Conservation (phyloP, 2,888 invertebrate species). For the Brachyptera risi region DNA sequence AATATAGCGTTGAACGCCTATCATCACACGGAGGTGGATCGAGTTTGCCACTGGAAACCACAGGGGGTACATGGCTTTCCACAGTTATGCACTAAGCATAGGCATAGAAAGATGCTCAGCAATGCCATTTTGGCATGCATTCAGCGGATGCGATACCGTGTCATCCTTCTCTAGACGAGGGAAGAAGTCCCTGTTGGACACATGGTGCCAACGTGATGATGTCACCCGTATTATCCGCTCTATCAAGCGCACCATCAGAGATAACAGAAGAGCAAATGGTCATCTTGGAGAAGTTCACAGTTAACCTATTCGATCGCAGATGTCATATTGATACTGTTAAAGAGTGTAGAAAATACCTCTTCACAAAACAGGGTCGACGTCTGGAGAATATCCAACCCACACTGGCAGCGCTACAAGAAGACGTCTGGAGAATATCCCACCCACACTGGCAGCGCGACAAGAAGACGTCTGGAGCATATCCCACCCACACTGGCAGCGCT, state of each 20-base stretch:
- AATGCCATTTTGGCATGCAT: not conserved
- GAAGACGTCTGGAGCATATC: not conserved
- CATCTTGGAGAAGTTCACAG: not conserved
- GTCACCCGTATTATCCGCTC: not conserved
- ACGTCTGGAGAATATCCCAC: not conserved
- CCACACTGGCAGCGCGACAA: not conserved
- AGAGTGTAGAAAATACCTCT: not conserved
- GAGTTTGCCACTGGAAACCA: not conserved
- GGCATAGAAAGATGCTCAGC: not conserved
- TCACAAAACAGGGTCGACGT: not conserved
- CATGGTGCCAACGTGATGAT: not conserved
- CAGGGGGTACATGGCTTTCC: not conserved
- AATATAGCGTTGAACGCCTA: not conserved
- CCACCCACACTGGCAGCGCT: not conserved
- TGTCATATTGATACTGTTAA: not conserved
- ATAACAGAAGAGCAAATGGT: not conserved
- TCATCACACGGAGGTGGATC: not conserved
- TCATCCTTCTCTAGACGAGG: not conserved
- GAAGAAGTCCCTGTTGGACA: not conserved
- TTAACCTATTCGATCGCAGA: not conserved
- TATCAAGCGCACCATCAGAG: not conserved
- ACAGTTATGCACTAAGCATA: not conserved
- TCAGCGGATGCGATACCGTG: constrained; percentile 1
- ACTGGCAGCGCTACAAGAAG: not conserved
- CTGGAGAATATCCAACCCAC: not conserved